phyloP scores from a whole-genome alignment of 2,797 vertebrate genomes.

The Hipposideros larvatus region DNA sequence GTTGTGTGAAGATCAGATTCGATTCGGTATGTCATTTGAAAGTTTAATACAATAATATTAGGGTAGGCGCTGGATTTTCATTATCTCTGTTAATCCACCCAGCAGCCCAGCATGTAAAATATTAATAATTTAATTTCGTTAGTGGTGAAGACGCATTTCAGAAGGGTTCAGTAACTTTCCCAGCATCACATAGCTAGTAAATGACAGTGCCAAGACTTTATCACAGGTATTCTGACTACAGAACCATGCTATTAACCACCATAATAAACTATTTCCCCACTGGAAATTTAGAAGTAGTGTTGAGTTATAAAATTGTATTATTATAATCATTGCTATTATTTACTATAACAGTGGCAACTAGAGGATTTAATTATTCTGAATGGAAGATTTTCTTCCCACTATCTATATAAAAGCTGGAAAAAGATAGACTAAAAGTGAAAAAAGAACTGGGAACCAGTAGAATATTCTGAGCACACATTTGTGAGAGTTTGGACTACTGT shows the following conservation, averaged over 20 bases:
- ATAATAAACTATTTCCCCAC: background rate
- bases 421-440: background rate
- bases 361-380: background rate
- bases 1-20: background rate
- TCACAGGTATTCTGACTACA: background rate
- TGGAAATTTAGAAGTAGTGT: background rate
- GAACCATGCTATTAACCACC: background rate
- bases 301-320: background rate
- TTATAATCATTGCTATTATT: background rate
- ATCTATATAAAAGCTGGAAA: background rate
- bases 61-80: background rate
- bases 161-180: constrained; percentile 43
- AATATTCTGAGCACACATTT: constrained; percentile 12
- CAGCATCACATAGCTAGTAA: constrained; percentile 6
- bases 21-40: background rate
- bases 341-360: background rate
- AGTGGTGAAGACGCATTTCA: constrained; percentile 6
- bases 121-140: constrained; percentile 66
- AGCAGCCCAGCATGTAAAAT: constrained; percentile 1
- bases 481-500: background rate
- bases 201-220: background rate
- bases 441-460: background rate
- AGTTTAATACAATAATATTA: constrained; percentile 49
- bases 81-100: constrained; percentile 48
- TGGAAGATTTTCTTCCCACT: background rate